A percentile compares a stretch with the other conserved stretches of the same genome.
These are phyloP conservation scores for Sinonovacula constricta DNA, from an alignment of 1,140 invertebrate genomes.

Conservation along the genomic window DNA sequence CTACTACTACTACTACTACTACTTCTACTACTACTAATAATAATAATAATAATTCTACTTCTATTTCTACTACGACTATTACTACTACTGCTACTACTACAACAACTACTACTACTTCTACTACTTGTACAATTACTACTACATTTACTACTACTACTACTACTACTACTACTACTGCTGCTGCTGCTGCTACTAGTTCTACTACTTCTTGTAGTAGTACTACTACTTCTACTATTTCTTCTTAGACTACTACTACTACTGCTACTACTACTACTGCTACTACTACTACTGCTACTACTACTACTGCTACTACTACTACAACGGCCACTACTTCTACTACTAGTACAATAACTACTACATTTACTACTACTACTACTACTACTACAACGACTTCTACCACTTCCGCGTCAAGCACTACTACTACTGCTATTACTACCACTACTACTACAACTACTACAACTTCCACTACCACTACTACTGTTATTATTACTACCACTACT, in stretches of 20 bases:
- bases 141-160: too few relatives aligned
- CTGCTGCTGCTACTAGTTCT: too few relatives aligned
- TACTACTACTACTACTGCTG: too few relatives aligned
- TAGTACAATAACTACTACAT: slow-evolving; percentile 4
- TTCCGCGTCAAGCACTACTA: slow-evolving; percentile 38
- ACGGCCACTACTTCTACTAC: slow-evolving; percentile 22
- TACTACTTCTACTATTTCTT: background rate
- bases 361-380: slow-evolving; percentile 21
- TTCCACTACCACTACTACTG: too few relatives aligned
- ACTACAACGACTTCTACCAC: slow-evolving; percentile 32
- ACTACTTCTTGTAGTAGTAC: too few relatives aligned
- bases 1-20: too few relatives aligned
- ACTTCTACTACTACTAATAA: too few relatives aligned
- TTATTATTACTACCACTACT: background rate
- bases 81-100: too few relatives aligned
- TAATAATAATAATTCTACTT: too few relatives aligned
- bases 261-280: slow-evolving; percentile 33
- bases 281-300: slow-evolving; percentile 38
- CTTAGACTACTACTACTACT: slow-evolving; percentile 15
- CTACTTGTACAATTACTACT: too few relatives aligned
- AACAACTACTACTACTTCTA: too few relatives aligned
- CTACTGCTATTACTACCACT: slow-evolving; percentile 39
- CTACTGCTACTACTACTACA: slow-evolving; percentile 36
- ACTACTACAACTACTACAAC: slow-evolving; percentile 25
- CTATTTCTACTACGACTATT: too few relatives aligned